Conservation (phyloP, 2,888 invertebrate genomes). For the Syrista parreyssii region DNA sequence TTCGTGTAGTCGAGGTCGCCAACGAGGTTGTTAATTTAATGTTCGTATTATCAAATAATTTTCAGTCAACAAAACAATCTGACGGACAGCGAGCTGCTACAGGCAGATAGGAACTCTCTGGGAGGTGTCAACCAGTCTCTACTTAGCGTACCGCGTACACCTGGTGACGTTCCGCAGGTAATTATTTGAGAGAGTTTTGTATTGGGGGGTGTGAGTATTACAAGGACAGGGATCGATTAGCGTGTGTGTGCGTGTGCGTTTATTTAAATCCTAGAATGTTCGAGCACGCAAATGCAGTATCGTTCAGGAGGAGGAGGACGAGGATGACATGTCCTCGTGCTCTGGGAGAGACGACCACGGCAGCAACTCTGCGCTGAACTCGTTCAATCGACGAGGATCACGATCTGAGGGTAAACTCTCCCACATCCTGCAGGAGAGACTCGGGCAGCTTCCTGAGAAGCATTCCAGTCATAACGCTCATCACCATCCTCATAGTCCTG, state of each 20-base stretch:
- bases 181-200: conserved; percentile 13
- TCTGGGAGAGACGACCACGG: conserved; percentile 71
- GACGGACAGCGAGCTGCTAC: conserved; percentile 42
- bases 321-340: conserved; percentile 77
- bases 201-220: not conserved
- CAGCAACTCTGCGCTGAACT: conserved; percentile 63
- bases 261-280: conserved; percentile 62
- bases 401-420: conserved; percentile 85
- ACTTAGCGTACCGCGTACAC: conserved; percentile 75
- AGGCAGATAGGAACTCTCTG: conserved; percentile 49
- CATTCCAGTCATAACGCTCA: conserved; percentile 60
- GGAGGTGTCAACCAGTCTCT: conserved; percentile 63
- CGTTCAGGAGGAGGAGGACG: conserved; percentile 92
- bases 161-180: conserved; percentile 77
- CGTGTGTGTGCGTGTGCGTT: conserved; percentile 2
- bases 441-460: conserved; percentile 73
- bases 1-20: not conserved
- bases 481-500: conserved; percentile 28
- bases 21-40: not conserved
- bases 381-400: conserved; percentile 77
- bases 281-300: conserved; percentile 90
- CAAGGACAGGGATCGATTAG: conserved; percentile 19
- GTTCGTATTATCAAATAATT: conserved; percentile 9
- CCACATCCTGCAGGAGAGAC: conserved; percentile 73
- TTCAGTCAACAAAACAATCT: conserved; percentile 49